Percentiles rank a stretch among this genome's conserved stretches.
Conservation (phyloP, 2,888 invertebrate species). For the Pyrrhia umbra region DNA sequence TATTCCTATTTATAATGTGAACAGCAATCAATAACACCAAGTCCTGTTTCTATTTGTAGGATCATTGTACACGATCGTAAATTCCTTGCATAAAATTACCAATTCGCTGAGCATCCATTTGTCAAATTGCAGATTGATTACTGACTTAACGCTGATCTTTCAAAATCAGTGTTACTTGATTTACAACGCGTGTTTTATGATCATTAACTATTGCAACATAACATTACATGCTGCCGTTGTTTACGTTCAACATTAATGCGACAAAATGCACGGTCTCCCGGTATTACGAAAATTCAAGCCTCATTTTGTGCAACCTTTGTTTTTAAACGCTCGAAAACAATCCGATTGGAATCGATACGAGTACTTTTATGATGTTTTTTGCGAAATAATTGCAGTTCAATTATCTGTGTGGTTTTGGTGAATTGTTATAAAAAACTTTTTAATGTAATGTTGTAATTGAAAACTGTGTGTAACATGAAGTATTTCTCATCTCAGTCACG, state of each 20-base stretch:
- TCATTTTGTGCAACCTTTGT: slow-evolving; percentile 61
- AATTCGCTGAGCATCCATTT: slow-evolving; percentile 45
- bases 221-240: slow-evolving; percentile 50
- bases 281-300: slow-evolving; percentile 60
- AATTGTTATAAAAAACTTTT: slow-evolving; percentile 10
- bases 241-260: slow-evolving; percentile 45
- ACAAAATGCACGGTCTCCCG: slow-evolving; percentile 29
- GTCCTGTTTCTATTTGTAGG: slow-evolving; percentile 27
- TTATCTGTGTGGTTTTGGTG: slow-evolving; percentile 33
- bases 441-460: slow-evolving; percentile 12
- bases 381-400: slow-evolving; percentile 29
- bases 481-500: slow-evolving; percentile 33
- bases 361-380: slow-evolving; percentile 41
- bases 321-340: slow-evolving; percentile 42
- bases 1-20: slow-evolving; percentile 48
- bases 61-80: slow-evolving; percentile 26
- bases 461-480: slow-evolving; percentile 9
- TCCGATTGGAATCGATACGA: slow-evolving; percentile 30
- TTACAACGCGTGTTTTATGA: slow-evolving; percentile 53
- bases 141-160: slow-evolving; percentile 47
- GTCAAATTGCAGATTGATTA: slow-evolving; percentile 56
- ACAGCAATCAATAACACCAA: slow-evolving; percentile 35
- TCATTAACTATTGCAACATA: slow-evolving; percentile 58
- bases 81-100: slow-evolving; percentile 53
- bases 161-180: slow-evolving; percentile 58